Percentiles rank a stretch among this genome's conserved stretches.
Conservation (phyloP, 2,113 vertebrate species). For the Cheilinus undulatus region DNA sequence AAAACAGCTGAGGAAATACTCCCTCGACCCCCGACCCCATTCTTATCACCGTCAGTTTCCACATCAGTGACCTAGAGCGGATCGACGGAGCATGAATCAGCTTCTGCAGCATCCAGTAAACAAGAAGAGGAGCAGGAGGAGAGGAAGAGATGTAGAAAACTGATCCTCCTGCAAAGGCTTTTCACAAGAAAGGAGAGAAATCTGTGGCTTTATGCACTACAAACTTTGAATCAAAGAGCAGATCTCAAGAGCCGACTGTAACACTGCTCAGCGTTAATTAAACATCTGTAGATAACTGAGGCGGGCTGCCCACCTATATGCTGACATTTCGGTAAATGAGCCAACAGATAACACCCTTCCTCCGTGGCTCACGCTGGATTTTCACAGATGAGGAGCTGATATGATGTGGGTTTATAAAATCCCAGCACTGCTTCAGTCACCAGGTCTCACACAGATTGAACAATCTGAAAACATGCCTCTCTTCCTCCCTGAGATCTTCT, state of each 20-base stretch:
- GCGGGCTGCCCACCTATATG: slow-evolving; percentile 3
- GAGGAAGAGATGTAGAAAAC: background rate
- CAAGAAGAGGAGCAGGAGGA: background rate
- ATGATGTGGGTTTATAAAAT: slow-evolving; percentile 17
- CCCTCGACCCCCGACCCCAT: slow-evolving; percentile 32
- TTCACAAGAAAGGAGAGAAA: background rate
- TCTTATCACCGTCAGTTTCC: slow-evolving; percentile 15
- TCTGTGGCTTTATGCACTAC: no score
- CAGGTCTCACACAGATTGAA: background rate
- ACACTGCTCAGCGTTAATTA: slow-evolving; percentile 54
- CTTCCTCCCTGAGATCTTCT: background rate
- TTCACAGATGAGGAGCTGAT: slow-evolving; percentile 5
- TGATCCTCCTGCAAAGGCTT: background rate
- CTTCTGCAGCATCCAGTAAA: slow-evolving; percentile 5
- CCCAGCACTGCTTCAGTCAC: no score
- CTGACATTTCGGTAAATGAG: slow-evolving; percentile 52
- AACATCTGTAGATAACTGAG: slow-evolving; percentile 39
- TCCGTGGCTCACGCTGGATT: background rate
- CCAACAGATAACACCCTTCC: slow-evolving; percentile 16
- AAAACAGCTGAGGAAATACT: slow-evolving; percentile 18
- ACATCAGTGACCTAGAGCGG: background rate
- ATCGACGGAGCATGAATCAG: slow-evolving; percentile 11
- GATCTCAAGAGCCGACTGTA: slow-evolving; percentile 36
- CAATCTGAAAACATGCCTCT: no score
- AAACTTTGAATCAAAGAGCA: background rate